Base-by-base conservation (phyloP, 2,113 vertebrate species). In the Brienomyrus brachyistius region DNA sequence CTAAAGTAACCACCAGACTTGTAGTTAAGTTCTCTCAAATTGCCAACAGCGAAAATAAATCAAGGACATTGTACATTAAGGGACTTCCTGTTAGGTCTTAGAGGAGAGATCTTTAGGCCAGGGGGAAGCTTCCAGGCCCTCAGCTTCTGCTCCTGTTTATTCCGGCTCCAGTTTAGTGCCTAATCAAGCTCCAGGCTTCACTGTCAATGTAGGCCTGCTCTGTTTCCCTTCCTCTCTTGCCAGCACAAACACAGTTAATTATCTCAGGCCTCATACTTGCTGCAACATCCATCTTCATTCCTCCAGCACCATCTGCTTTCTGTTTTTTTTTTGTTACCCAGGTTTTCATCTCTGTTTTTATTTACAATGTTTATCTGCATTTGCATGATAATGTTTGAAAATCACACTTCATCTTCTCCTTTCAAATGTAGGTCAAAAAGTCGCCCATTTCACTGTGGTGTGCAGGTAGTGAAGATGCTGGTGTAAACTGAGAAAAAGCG, bases 1-100 rank as follows among this genome's bases (percentile, higher is more conserved):
- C 90, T 90, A 94, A 56, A 56, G 48, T 91, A 92, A 92, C 91
- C 93, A 93, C 85, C 89, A 90, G 91, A 92, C 93, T 89, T 89
- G 0, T 89, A 94, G 90, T 91, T 94, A 95, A 95, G 94, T 91
- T 92, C 92, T 94, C 92, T 94, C 77, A 93, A 90, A 95, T 94
- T 93, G 92, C 95, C 92, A 93, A 88, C 93, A 93, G 88, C 91
- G 94, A 93, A 94, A 94, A 93, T 94, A 94, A 94, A 92, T 94
- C 93, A 93, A 94, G 92, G 92, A 90, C 92, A 91, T 89, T 89
- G 92, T 92, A 90, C 91, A 89, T 93, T 94, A 94, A 94, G 91
- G 92, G 93, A 93, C 93, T 93, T 91, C 93, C 80, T 92, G 82
- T 86, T 51, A 80, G 92, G 88, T 91, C 93, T 92, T 92, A 9